Base-by-base conservation (phyloP, 2,797 vertebrate species). In the Sebastes taczanowskii region DNA sequence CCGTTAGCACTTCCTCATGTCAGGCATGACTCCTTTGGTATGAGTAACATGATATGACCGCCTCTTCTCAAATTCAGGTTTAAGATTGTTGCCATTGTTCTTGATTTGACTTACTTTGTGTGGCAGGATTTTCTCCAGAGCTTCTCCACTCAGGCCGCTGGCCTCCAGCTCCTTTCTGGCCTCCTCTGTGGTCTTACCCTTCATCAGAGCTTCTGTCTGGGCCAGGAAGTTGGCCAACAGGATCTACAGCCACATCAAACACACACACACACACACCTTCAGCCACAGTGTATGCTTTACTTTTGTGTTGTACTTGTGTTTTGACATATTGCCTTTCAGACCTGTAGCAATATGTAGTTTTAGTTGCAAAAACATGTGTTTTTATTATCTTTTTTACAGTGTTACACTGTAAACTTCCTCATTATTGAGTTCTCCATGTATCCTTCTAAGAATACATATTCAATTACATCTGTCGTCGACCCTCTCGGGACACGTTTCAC, bases 131-230 rank as follows among this genome's bases (percentile, higher is more conserved):
- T 98, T 98, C 74, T 98, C 97, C 66, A 99, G 76, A 2, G 94
- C 92, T 2, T 97, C 96, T 7, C 96, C 96, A 2, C 95, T 97
- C 89, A 97, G 89, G 9, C 98, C 97, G 0, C 96, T 87, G 0
- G 96, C 97, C 81, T 98, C 96, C 60, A 99, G 94, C 90, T 99
- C 99, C 83, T 96, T 97, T 72, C 83, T 96, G 42, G 98, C 98
- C 90, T 99, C 98, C 6, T 97, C 97, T 1, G 95, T 87, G 0
- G 96, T 97, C 86, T 99, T 99, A 8, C 98, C 98, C 83, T 94
- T 99, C 99, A 99, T 99, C 90, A 99, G 76, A 52, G 99, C 98
- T 89, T 99, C 99, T 0, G 98, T 99, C 94, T 99, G 98, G 56
- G 98, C 98, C 80, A 99, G 94, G 89, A 99, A 99, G 92, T 99